phyloP scores from a whole-genome alignment of 2,113 vertebrate species.

The Chaenocephalus aceratus region DNA sequence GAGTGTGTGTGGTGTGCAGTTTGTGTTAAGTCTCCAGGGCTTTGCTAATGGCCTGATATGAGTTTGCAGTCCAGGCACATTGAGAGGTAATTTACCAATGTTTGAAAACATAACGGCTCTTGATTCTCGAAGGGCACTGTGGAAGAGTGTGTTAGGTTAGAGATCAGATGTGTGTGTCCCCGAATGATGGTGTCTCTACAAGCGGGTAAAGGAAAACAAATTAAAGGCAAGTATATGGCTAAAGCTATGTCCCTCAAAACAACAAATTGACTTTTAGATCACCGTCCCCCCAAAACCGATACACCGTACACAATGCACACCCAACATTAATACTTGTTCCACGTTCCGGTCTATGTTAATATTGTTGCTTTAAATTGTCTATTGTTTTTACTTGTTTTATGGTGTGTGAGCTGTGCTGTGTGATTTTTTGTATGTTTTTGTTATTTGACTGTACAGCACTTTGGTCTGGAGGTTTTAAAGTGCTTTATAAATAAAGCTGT shows the following conservation, averaged over 20 bases:
- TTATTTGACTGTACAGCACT: too few relatives aligned
- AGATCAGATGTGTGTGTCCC: conserved; percentile 8
- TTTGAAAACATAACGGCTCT: conserved; percentile 41
- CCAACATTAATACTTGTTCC: too few relatives aligned
- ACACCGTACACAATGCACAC: too few relatives aligned
- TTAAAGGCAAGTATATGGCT: background rate
- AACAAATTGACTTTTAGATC: too few relatives aligned
- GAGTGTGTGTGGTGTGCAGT: conserved; percentile 32
- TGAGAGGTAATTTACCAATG: conserved; percentile 34
- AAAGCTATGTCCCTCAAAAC: background rate
- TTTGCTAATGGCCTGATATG: conserved; percentile 55
- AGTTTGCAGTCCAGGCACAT: conserved; percentile 31
- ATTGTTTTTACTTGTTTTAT: too few relatives aligned
- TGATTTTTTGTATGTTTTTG: too few relatives aligned
- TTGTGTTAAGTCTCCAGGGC: conserved; percentile 50
- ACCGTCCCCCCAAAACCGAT: too few relatives aligned
- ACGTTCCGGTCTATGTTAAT: too few relatives aligned
- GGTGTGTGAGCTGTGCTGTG: too few relatives aligned
- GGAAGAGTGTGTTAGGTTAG: conserved; percentile 9
- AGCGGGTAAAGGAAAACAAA: conserved; percentile 3
- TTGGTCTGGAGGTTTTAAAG: too few relatives aligned
- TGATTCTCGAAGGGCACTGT: conserved; percentile 32
- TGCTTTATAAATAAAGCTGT: too few relatives aligned
- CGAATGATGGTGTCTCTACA: background rate
- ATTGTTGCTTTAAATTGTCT: too few relatives aligned